Conservation (phyloP, 2,888 invertebrate genomes). For the Eupithecia vulgata region DNA sequence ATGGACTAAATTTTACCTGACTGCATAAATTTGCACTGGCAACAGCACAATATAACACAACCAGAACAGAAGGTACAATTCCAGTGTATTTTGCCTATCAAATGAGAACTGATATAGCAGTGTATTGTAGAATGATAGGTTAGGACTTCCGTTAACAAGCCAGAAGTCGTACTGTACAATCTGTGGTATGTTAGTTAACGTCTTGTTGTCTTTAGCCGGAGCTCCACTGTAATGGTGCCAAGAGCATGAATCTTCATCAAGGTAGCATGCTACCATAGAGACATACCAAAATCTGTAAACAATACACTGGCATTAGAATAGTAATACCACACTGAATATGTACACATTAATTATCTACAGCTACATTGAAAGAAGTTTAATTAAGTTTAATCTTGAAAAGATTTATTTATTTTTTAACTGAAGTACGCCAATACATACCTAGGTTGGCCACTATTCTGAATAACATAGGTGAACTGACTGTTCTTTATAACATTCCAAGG, state of each 20-base stretch:
- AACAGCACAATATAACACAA: constrained; percentile 93
- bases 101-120: constrained; percentile 98
- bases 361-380: no score
- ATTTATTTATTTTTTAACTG: no score
- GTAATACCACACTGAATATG: not conserved
- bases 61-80: constrained; percentile 95
- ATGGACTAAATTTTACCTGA: constrained; percentile 71
- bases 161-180: constrained; percentile 92
- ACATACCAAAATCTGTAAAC: constrained; percentile 95
- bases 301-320: constrained; percentile 3
- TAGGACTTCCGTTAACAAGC: constrained; percentile 98
- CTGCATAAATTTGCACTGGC: constrained; percentile 96
- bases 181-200: constrained; percentile 68
- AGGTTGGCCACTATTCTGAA: constrained; percentile 94
- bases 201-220: constrained; percentile 65
- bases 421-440: constrained; percentile 87
- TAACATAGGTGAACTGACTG: constrained; percentile 97
- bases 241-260: constrained; percentile 90
- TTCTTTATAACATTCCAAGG: constrained; percentile 93
- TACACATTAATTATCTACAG: no score
- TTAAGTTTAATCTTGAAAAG: no score
- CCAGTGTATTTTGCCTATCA: constrained; percentile 96
- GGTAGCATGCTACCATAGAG: constrained; percentile 96
- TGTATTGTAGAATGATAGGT: constrained; percentile 92
- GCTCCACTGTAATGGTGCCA: constrained; percentile 90